These are phyloP conservation scores for Oikopleura dioica DNA, from an alignment of 23 tunicate species.

Conservation along the genomic window DNA sequence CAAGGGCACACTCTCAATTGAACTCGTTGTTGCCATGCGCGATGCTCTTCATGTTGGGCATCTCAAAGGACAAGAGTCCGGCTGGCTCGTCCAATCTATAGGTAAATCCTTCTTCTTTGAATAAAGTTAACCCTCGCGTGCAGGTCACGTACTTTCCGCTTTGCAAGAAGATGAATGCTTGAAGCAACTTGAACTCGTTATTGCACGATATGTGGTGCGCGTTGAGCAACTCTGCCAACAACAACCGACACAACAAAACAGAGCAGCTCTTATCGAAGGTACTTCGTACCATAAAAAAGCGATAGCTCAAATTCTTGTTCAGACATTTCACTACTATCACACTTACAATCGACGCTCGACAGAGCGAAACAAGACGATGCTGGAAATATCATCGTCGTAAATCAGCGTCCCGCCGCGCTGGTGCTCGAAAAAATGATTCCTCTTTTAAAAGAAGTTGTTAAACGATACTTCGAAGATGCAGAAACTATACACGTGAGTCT, in stretches of 20 bases:
- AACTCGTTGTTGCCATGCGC: neutral
- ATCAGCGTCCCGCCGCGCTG: conserved; percentile 15
- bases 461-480: conserved; percentile 15
- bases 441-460: neutral
- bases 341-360: conserved; percentile 29
- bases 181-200: conserved; percentile 25
- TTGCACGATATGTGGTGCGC: conserved; percentile 35
- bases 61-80: conserved; percentile 22
- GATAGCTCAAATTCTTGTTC: neutral
- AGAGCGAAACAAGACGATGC: conserved; percentile 29
- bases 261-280: neutral
- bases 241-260: neutral
- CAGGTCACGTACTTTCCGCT: conserved; percentile 47
- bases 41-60: conserved; percentile 1
- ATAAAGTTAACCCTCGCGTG: too few relatives aligned
- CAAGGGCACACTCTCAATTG: neutral
- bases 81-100: conserved; percentile 73
- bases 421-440: neutral
- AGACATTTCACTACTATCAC: neutral
- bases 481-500: conserved; percentile 32
- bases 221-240: conserved; percentile 27
- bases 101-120: too few relatives aligned
- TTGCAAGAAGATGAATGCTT: conserved; percentile 35
- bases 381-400: neutral
- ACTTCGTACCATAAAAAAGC: neutral